A percentile compares a stretch with the other conserved stretches of the same genome.
phyloP scores from a whole-genome alignment of 2,113 vertebrate species.

The Myxocyprinus asiaticus region DNA sequence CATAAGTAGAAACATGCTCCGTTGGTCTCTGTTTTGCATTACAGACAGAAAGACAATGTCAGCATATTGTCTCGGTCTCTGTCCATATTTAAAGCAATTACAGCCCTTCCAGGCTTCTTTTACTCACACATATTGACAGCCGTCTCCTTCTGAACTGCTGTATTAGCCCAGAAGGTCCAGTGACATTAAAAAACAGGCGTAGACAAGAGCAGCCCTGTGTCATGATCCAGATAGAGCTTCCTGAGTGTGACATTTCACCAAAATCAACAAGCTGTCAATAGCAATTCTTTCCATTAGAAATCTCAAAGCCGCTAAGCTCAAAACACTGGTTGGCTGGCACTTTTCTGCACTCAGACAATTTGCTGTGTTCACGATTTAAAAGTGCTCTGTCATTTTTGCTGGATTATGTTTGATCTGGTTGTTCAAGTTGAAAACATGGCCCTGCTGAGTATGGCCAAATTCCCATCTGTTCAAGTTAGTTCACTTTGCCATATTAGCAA shows the following conservation, averaged over 20 bases:
- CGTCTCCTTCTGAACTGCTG: constrained; percentile 38
- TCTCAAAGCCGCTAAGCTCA: constrained; percentile 35
- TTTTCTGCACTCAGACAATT: constrained; percentile 22
- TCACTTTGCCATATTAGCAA: no score
- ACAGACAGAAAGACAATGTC: not conserved
- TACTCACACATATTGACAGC: constrained; percentile 34
- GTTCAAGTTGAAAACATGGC: not conserved
- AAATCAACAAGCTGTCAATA: constrained; percentile 49
- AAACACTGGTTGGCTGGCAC: constrained; percentile 33
- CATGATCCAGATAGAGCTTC: constrained; percentile 35
- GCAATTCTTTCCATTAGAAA: constrained; percentile 42
- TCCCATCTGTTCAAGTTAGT: no score
- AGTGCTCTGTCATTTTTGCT: constrained; percentile 10
- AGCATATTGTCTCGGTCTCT: constrained; percentile 24
- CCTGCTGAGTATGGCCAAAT: no score
- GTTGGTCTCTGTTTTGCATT: not conserved
- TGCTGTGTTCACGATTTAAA: not conserved
- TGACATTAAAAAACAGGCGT: constrained; percentile 53
- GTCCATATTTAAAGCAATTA: constrained; percentile 42
- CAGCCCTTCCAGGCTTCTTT: constrained; percentile 30
- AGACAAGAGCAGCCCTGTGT: constrained; percentile 41
- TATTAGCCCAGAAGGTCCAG: constrained; percentile 47
- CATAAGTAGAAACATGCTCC: not conserved
- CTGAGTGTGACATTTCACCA: constrained; percentile 56
- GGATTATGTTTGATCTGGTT: constrained; percentile 26